These are phyloP conservation scores for Euplexia lucipara DNA, from an alignment of 2,888 invertebrate genomes.

Conservation along the genomic window DNA sequence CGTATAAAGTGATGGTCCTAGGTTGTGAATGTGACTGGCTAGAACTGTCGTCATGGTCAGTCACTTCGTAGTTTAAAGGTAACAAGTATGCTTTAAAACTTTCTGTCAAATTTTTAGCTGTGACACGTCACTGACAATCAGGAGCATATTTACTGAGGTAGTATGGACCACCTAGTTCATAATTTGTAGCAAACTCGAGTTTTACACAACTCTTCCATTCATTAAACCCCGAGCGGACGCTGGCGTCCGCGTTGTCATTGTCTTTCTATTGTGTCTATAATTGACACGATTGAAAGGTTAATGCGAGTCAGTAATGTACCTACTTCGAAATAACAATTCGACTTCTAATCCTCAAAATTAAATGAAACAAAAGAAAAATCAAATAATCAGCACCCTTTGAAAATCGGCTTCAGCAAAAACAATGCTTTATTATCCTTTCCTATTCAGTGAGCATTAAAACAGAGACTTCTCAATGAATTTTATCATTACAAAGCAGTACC, in stretches of 20 bases:
- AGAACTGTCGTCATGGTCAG: slow-evolving; percentile 4
- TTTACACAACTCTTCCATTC: too few relatives aligned
- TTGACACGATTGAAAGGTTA: too few relatives aligned
- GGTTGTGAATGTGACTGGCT: slow-evolving; percentile 56
- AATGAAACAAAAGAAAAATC: not conserved
- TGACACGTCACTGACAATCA: too few relatives aligned
- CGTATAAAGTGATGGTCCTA: slow-evolving; percentile 65
- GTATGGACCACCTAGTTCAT: too few relatives aligned
- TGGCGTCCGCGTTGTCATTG: too few relatives aligned
- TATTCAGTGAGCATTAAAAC: slow-evolving; percentile 20
- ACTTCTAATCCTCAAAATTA: too few relatives aligned
- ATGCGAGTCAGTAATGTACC: too few relatives aligned
- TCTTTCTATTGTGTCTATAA: too few relatives aligned
- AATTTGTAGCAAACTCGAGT: too few relatives aligned
- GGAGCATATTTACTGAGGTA: too few relatives aligned
- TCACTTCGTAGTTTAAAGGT: slow-evolving; percentile 1
- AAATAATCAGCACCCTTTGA: not conserved
- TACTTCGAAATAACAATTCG: too few relatives aligned
- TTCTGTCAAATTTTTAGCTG: not conserved
- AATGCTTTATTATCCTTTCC: slow-evolving; percentile 8
- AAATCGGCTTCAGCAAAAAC: not conserved
- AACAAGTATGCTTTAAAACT: not conserved
- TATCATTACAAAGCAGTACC: slow-evolving; percentile 41
- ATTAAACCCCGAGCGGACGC: too few relatives aligned
- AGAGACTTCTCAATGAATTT: slow-evolving; percentile 32